phyloP scores from a whole-genome alignment of 1,140 invertebrate genomes.

The Ceratoteleas bidentatus region DNA sequence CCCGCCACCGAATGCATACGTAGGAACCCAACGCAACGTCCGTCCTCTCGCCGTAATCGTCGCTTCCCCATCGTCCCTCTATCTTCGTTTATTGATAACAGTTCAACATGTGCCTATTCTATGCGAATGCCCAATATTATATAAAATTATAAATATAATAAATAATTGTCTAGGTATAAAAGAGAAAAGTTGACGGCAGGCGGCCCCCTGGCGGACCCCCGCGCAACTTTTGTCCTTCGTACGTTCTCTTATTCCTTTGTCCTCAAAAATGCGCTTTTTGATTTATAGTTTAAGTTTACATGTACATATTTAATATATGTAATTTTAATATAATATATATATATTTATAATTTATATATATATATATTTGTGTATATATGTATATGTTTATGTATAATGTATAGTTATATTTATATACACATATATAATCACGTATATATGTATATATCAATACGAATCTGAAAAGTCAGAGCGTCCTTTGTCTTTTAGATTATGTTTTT shows the following conservation, averaged over 20 bases:
- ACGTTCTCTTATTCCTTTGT: constrained; percentile 38
- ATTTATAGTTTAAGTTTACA: constrained; percentile 63
- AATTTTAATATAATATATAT: constrained; percentile 50
- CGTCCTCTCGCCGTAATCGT: too few species aligned
- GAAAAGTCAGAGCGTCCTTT: constrained; percentile 71
- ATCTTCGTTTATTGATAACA: constrained; percentile 74
- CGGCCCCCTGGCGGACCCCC: too few species aligned
- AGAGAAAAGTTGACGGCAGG: constrained; percentile 55
- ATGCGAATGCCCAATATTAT: constrained; percentile 75
- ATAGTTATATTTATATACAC: constrained; percentile 35
- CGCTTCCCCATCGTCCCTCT: too few species aligned
- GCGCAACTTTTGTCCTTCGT: constrained; percentile 56
- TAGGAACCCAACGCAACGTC: constrained; percentile 73
- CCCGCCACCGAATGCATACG: constrained; percentile 67
- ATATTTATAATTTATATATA: not conserved
- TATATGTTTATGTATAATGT: not conserved
- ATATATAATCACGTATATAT: constrained; percentile 48
- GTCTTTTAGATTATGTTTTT: constrained; percentile 77
- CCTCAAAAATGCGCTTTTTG: constrained; percentile 62
- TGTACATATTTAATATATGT: constrained; percentile 59
- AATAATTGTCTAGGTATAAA: constrained; percentile 71
- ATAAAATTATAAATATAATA: constrained; percentile 79
- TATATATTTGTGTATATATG: too few species aligned
- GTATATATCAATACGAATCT: constrained; percentile 68
- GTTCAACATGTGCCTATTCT: constrained; percentile 74